phyloP scores from a whole-genome alignment of 1,140 invertebrate species.

The Drosophila fuyamai region DNA sequence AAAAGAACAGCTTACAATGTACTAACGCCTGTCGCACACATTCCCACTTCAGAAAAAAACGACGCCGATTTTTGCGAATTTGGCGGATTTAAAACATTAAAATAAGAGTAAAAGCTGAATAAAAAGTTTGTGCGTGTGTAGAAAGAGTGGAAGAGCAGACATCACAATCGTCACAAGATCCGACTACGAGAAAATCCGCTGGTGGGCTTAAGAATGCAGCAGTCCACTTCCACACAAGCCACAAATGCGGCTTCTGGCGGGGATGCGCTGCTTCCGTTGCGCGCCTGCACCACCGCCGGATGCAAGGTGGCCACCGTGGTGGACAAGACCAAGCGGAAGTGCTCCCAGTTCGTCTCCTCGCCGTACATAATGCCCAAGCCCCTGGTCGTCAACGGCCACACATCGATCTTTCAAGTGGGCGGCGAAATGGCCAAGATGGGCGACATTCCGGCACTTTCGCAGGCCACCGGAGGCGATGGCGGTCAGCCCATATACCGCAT shows the following conservation, averaged over 20 bases:
- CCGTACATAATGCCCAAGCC: constrained; percentile 67
- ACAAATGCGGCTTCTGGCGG: constrained; percentile 5
- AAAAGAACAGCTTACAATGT: background rate
- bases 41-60: background rate
- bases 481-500: constrained; percentile 63
- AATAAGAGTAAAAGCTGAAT: background rate
- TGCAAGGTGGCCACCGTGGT: constrained; percentile 59
- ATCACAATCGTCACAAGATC: background rate
- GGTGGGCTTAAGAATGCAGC: background rate
- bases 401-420: constrained; percentile 66
- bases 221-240: background rate
- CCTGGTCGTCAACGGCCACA: constrained; percentile 60
- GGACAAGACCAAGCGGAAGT: constrained; percentile 68
- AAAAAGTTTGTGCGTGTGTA: background rate
- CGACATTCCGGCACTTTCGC: constrained; percentile 45
- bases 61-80: background rate
- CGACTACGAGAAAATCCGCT: too few species aligned
- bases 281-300: constrained; percentile 49
- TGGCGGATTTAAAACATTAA: background rate
- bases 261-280: constrained; percentile 19
- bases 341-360: constrained; percentile 54
- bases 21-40: background rate
- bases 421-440: constrained; percentile 63
- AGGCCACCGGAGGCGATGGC: background rate
- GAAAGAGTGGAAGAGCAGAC: too few species aligned